These are phyloP conservation scores for Stegostoma tigrinum DNA, from an alignment of 2,113 vertebrate species.

Conservation along the genomic window DNA sequence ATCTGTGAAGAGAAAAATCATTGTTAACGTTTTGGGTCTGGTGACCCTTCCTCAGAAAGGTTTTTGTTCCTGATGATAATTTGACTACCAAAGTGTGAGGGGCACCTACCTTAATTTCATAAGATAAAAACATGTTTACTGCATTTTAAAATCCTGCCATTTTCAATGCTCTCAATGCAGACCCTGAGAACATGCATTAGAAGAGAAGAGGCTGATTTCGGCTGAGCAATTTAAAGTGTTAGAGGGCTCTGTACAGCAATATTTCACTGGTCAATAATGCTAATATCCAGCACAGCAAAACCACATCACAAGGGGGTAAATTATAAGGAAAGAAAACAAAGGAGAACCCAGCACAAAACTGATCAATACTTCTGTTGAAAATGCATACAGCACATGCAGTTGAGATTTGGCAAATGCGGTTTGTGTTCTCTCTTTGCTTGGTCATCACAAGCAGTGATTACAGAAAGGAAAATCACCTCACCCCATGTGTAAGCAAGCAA, in stretches of 20 bases:
- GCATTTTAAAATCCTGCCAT: neutral
- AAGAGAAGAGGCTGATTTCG: neutral
- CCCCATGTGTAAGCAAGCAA: no score
- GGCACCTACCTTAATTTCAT: neutral
- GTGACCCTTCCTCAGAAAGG: no score
- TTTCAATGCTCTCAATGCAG: neutral
- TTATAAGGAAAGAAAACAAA: neutral
- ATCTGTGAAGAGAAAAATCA: no score
- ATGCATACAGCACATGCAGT: neutral
- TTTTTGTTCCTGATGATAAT: no score
- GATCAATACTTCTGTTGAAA: neutral
- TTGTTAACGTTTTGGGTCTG: no score
- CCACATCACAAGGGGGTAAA: neutral
- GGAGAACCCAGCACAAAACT: neutral
- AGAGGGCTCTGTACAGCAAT: neutral
- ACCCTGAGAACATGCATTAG: neutral
- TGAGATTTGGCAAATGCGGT: neutral
- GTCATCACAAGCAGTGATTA: neutral
- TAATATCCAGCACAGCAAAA: neutral
- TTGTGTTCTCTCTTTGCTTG: neutral
- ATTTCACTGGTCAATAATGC: neutral
- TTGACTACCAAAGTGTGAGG: no score
- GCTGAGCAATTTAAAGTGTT: neutral
- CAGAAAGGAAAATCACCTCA: neutral
- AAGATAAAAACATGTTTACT: neutral